Evolutionary conservation across 2,113 vertebrate genomes (phyloP), one percentile per base, ranked within the genome.

Genomic region (human): DNA sequence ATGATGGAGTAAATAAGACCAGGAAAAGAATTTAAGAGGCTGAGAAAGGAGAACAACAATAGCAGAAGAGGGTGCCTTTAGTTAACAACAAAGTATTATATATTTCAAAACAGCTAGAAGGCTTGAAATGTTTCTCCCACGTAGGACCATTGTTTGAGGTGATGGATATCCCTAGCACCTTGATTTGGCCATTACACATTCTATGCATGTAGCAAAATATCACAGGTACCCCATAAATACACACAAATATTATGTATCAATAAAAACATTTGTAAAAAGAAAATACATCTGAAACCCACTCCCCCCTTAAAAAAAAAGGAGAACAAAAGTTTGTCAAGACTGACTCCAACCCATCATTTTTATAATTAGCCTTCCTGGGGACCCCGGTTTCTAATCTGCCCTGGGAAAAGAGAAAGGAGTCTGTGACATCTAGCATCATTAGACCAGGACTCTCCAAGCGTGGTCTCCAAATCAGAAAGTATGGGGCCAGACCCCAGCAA

Each of bases 391-490:
- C 38, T 72, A 35, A 3, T 18, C 78, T 72, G n/a, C 73, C 5
- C 27, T 43, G 16, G n/a, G 50, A 82, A 45, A 43, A 30, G 14
- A 32, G 11, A 35, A 18, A 22, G 17, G 3, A 2, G 9, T 59
- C 3, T 6, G 6, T 48, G 45, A 43, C 8, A 32, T 22, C 18
- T 7, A 8, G 30, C 0, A 4, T 40, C 16, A 4, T 72, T 27
- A 57, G 91, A 86, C 1, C 5, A 8, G 18, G 72, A 43, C 38
- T 25, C 27, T 50, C 25, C 17, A 38, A 5, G 6, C 0, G 0
- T 50, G 23, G 32, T 61, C 66, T 64, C 35, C 25, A 50, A 38
- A 75, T n/a, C 48, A n/a, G 22, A 52, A 95, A 84, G 16, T 16
- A 1, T 30, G 48, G 38, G 18, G 16, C 20, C 50, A 13, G n/a